phyloP scores from a whole-genome alignment of 2,113 vertebrate species.

The Actinemys pallida region DNA sequence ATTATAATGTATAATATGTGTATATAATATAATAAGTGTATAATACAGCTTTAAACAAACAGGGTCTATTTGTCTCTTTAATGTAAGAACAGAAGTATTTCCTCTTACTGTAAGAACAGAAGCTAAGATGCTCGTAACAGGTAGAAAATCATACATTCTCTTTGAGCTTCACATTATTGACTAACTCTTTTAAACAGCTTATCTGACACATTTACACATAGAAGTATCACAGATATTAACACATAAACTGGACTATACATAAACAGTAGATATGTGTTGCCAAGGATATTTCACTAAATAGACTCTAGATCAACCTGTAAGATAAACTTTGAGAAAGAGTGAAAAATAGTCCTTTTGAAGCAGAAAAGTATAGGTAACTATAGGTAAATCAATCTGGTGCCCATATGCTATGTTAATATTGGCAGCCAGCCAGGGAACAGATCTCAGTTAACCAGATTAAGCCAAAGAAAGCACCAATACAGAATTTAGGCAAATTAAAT shows the following conservation, averaged over 20 bases:
- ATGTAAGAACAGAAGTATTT: neutral
- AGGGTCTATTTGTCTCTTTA: neutral
- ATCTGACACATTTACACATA: neutral
- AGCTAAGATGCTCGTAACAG: neutral
- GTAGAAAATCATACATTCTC: neutral
- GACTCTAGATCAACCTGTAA: slow-evolving; percentile 2
- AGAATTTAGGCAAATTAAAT: slow-evolving; percentile 79
- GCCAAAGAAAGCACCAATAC: slow-evolving; percentile 80
- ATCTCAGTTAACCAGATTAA: slow-evolving; percentile 82
- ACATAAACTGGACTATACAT: neutral
- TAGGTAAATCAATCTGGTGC: slow-evolving; percentile 64
- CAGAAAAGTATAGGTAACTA: neutral
- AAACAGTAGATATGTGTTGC: neutral
- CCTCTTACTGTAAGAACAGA: neutral
- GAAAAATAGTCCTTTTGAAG: slow-evolving; percentile 18
- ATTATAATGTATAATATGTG: neutral
- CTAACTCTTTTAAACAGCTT: neutral
- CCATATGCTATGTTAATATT: slow-evolving; percentile 66
- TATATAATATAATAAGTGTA: neutral
- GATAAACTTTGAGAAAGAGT: neutral
- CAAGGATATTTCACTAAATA: neutral
- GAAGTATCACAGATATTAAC: neutral
- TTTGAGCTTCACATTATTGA: neutral
- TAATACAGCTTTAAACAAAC: neutral
- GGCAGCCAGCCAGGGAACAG: slow-evolving; percentile 73